Evolutionary conservation across 2,797 vertebrate genomes (phyloP), one percentile per base, ranked within the genome.

Genomic region (Pantherophis alleghaniensis): DNA sequence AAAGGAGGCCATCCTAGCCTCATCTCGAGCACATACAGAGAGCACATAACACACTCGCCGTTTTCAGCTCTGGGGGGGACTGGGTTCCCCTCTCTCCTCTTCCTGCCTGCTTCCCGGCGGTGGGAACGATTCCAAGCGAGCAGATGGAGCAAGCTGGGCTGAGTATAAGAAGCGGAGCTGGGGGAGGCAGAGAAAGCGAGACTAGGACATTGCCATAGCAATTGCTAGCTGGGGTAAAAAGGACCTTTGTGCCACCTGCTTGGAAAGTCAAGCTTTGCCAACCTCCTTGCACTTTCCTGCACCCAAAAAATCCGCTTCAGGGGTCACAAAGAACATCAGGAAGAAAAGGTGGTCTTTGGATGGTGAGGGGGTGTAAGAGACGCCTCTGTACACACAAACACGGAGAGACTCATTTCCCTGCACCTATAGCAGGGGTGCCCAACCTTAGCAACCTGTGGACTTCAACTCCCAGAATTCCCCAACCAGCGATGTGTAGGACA

Each of bases 121-220:
- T 5, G 97, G 97, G 97, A 95, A 95, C 91, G 94, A 66, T 96
- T 97, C 97, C 97, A 97, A 96, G 95, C 37, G 5, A 97, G 96
- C 98, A 98, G 97, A 97, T 97, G 97, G 97, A 96, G 95, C 95
- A 20, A 95, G 94, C 13, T 42, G 69, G 88, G 9, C 47, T 7
- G 66, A 20, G 37, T 20, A 14, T 5, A 22, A 22, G 61, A 90
- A n/a, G 51, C 63, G 22, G 60, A 11, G 47, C 22, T 18, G 63
- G 53, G 55, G 87, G 26, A 16, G 91, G 28, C 9, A 51, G 26
- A 42, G 53, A 56, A 11, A 32, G 66, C 24, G 12, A 47, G 69
- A n/a, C 42, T 0, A 90, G 42, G 47, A 63, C 42, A 89, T 28
- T 28, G 42, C 59, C 47, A 63, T 59, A 47, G 88, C 88, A 42